Evolutionary conservation across 2,113 vertebrate species (phyloP).

Genomic region (Vidua chalybeata): DNA sequence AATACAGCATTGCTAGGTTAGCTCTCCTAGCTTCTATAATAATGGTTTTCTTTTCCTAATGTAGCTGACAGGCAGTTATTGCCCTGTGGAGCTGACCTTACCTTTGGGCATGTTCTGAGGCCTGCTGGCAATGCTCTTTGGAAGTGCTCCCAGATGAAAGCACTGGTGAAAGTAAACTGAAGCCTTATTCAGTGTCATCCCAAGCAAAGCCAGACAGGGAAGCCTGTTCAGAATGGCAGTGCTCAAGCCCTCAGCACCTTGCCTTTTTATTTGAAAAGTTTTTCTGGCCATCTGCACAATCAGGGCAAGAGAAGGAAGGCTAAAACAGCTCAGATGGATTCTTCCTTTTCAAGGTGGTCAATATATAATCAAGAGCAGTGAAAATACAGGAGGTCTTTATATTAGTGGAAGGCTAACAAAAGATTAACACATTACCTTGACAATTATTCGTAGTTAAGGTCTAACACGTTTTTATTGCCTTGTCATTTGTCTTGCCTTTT

Average conservation of each 20-base stretch:
- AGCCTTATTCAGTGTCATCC: neutral
- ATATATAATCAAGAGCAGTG: neutral
- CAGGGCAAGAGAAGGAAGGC: neutral
- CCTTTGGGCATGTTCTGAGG: neutral
- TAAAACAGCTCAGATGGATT: neutral
- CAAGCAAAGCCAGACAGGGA: neutral
- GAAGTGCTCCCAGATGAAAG: neutral
- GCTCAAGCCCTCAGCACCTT: neutral
- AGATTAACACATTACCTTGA: neutral
- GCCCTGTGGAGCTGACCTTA: neutral
- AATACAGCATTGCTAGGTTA: neutral
- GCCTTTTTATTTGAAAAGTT: neutral
- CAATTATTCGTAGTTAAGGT: neutral
- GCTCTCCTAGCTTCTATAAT: neutral
- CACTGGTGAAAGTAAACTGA: neutral
- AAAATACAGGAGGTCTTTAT: neutral
- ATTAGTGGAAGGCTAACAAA: rapidly evolving
- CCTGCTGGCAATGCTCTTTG: neutral
- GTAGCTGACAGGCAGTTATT: neutral
- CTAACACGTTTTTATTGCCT: neutral
- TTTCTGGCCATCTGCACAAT: neutral
- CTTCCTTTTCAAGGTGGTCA: neutral
- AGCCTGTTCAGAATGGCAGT: neutral
- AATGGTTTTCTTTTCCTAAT: neutral
- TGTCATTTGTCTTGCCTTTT: neutral